phyloP scores from a whole-genome alignment of 2,888 invertebrate genomes.

The Sepioteuthis lessoniana region DNA sequence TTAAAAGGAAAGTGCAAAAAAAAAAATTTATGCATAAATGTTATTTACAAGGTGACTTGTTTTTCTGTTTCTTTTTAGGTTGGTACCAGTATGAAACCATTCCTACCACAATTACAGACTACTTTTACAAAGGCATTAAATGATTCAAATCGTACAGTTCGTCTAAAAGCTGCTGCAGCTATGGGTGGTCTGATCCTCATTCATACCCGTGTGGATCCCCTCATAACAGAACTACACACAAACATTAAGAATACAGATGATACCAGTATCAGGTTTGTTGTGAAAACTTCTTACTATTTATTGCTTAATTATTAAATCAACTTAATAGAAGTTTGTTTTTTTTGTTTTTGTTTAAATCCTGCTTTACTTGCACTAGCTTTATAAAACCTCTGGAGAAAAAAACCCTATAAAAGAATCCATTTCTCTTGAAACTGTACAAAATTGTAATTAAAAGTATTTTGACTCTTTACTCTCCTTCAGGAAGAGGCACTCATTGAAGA shows the following conservation, averaged over 20 bases:
- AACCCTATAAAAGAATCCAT: not conserved
- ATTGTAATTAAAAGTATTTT: not conserved
- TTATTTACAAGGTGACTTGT: too few species aligned
- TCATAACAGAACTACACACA: constrained; percentile 93
- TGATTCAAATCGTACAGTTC: constrained; percentile 89
- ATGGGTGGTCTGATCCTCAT: constrained; percentile 91
- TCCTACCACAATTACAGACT: constrained; percentile 97
- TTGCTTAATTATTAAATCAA: too few species aligned
- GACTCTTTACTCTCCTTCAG: not conserved
- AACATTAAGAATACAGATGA: constrained; percentile 88
- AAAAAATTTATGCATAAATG: too few species aligned
- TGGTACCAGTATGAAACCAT: constrained; percentile 95
- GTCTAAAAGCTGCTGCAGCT: constrained; percentile 89
- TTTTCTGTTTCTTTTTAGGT: constrained; percentile 79
- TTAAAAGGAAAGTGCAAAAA: too few species aligned
- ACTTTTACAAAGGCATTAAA: constrained; percentile 96
- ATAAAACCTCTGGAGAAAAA: too few species aligned
- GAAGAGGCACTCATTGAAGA: too few species aligned
- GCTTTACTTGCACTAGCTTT: too few species aligned
- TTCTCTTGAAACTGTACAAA: not conserved
- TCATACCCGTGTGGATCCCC: constrained; percentile 93
- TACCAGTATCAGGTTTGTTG: constrained; percentile 81
- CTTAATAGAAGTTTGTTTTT: not conserved
- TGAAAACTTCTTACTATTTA: not conserved
- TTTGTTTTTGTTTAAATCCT: too few species aligned